A percentile compares a stretch with the other conserved stretches of the same genome.
Evolutionary conservation across 2,888 invertebrate genomes (phyloP).

Genomic region (Yponomeuta plumbellus): DNA sequence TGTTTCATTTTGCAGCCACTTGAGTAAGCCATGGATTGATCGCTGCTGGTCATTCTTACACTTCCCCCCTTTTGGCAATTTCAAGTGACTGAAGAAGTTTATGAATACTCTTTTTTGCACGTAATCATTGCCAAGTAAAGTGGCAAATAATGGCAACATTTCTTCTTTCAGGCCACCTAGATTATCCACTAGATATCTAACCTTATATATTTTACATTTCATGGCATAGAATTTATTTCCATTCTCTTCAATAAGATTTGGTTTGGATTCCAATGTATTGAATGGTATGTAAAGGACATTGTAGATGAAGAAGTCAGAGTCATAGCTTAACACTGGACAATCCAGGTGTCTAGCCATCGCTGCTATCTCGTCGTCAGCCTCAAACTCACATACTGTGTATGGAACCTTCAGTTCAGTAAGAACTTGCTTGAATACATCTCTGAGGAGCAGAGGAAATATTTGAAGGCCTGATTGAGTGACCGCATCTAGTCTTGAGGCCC

Average conservation of each 20-base stretch:
- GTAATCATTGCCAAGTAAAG: constrained; percentile 93
- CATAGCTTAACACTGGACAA: constrained; percentile 93
- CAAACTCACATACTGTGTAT: constrained; percentile 86
- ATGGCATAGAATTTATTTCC: constrained; percentile 57
- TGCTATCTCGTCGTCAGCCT: constrained; percentile 93
- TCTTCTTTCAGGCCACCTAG: constrained; percentile 81
- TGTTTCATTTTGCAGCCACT: constrained; percentile 85
- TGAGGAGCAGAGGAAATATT: constrained; percentile 85
- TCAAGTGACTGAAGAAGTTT: constrained; percentile 82
- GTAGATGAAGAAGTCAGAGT: constrained; percentile 96
- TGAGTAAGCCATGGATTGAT: constrained; percentile 81
- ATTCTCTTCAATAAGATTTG: constrained; percentile 38
- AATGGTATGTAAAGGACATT: constrained; percentile 89
- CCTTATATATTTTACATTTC: constrained; percentile 83
- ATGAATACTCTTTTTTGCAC: constrained; percentile 81
- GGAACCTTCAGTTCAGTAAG: constrained; percentile 79
- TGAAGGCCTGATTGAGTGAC: constrained; percentile 69
- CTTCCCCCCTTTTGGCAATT: constrained; percentile 72
- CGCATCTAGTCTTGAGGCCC: constrained; percentile 75
- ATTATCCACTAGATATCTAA: constrained; percentile 80
- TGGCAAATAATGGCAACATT: constrained; percentile 86
- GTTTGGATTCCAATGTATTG: constrained; percentile 77
- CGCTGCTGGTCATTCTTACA: constrained; percentile 79
- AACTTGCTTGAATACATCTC: constrained; percentile 85
- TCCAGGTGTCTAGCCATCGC: constrained; percentile 84